Conservation (phyloP, 2,888 invertebrate species). For the Melieria omissa region DNA sequence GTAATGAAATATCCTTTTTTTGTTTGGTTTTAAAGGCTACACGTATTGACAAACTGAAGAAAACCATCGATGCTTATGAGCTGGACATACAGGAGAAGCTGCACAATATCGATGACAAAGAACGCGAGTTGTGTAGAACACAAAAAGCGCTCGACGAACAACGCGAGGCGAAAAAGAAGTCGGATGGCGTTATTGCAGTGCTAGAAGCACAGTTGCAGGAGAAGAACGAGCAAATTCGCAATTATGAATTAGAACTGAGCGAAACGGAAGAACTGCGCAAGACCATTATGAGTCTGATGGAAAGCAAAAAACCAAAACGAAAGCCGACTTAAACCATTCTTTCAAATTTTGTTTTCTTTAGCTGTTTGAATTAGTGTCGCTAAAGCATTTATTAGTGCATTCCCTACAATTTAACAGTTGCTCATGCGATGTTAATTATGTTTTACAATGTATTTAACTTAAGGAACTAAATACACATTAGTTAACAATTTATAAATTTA, state of each 20-base stretch:
- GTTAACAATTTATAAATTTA: conserved; percentile 35
- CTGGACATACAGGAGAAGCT: conserved; percentile 60
- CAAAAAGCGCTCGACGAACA: conserved; percentile 62
- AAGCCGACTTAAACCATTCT: conserved; percentile 41
- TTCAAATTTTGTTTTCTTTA: background rate
- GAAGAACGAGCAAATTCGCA: conserved; percentile 62
- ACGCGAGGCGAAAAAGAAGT: conserved; percentile 61
- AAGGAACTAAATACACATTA: conserved; percentile 41
- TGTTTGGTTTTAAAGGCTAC: conserved; percentile 42
- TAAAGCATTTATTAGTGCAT: conserved; percentile 11
- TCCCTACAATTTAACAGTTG: background rate
- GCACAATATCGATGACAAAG: conserved; percentile 59
- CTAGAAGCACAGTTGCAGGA: conserved; percentile 62
- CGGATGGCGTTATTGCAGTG: conserved; percentile 62
- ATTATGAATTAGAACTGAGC: conserved; percentile 60
- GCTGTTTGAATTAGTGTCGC: conserved; percentile 28
- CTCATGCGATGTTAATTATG: conserved; percentile 13
- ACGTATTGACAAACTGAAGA: conserved; percentile 63
- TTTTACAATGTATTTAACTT: conserved; percentile 32
- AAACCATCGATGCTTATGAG: conserved; percentile 61
- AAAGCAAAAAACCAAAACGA: conserved; percentile 65
- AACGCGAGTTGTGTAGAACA: conserved; percentile 59
- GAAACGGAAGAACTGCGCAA: conserved; percentile 65
- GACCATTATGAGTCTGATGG: conserved; percentile 65
- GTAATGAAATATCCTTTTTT: background rate